phyloP scores from a whole-genome alignment of 2,888 invertebrate species.

The Plutella xylostella region DNA sequence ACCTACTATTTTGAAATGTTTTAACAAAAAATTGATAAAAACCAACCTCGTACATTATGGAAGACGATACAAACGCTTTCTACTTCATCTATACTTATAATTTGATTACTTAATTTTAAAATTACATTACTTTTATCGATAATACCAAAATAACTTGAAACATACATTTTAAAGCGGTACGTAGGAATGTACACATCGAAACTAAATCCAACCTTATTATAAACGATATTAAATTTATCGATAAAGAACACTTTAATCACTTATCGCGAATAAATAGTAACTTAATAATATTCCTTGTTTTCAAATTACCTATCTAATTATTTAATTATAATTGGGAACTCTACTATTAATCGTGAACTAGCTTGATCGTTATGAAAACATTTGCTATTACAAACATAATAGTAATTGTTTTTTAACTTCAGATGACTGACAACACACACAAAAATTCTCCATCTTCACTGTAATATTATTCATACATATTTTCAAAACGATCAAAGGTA shows the following conservation, averaged over 20 bases:
- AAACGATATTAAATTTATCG: not conserved
- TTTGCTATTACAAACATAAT: too few relatives aligned
- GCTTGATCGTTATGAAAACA: too few relatives aligned
- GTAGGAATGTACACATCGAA: not conserved
- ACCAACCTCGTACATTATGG: slow-evolving; percentile 49
- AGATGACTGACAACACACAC: too few relatives aligned
- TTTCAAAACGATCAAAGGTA: slow-evolving; percentile 29
- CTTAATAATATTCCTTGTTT: not conserved
- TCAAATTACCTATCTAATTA: not conserved
- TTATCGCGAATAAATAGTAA: not conserved
- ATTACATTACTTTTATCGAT: not conserved
- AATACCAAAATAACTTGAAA: not conserved
- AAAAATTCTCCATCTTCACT: too few relatives aligned
- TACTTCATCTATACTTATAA: slow-evolving; percentile 22
- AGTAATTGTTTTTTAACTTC: too few relatives aligned
- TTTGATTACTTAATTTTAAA: not conserved
- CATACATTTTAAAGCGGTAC: not conserved
- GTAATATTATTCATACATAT: too few relatives aligned
- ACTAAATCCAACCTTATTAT: not conserved
- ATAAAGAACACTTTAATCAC: not conserved
- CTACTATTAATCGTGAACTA: too few relatives aligned
- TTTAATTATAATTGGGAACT: not conserved
- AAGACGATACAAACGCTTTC: slow-evolving; percentile 56
- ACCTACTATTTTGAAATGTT: too few relatives aligned
- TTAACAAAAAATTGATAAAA: too few relatives aligned